Evolutionary conservation across 2,888 invertebrate species (phyloP), one percentile per base, ranked within the genome.

Genomic region (Serripes groenlandicus): DNA sequence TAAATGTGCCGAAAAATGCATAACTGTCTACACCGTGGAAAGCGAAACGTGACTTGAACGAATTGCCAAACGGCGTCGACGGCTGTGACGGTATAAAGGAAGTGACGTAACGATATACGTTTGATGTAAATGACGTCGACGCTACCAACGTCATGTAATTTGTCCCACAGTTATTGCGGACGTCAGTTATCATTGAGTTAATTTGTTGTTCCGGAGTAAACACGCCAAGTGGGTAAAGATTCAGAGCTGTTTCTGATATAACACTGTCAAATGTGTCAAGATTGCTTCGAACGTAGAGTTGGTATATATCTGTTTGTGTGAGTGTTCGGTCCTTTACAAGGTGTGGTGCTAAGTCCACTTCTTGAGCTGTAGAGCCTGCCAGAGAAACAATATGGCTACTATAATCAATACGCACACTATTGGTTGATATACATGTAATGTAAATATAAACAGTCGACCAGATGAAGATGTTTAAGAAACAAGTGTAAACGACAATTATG

Each of bases 111-210:
- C 91, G 87, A 66, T 86, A 92, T 0, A 92, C 88, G 0, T 85
- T 81, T 28, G 89, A 86, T 54, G 81, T 81, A n/a, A 88, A 87
- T 0, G 83, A 72, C 32, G 64, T 72, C 0, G 88, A 80, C 1
- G 91, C 84, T 0, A 85, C 75, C 21, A 83, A 69, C 0, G 89
- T 87, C 26, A 92, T 70, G 3, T 83, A 77, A 60, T 91, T 85
- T 1, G 89, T 88, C 0, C 91, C 92, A 77, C 93, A 93, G 9
- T 86, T 89, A 23, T 90, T 91, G 5, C 93, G 77, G 11, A 93
- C 77, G 72, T 93, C 93, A 3, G 91, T 88, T 9, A 91, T 90
- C 92, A 93, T 91, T 28, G 88, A 88, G 21, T 92, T 88, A 62
- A 91, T 88, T 54, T 91, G 89, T 68, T 90, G 88, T 56, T 90